Conservation (phyloP, 2,888 invertebrate species). For the Sphecodes monilicornis region DNA sequence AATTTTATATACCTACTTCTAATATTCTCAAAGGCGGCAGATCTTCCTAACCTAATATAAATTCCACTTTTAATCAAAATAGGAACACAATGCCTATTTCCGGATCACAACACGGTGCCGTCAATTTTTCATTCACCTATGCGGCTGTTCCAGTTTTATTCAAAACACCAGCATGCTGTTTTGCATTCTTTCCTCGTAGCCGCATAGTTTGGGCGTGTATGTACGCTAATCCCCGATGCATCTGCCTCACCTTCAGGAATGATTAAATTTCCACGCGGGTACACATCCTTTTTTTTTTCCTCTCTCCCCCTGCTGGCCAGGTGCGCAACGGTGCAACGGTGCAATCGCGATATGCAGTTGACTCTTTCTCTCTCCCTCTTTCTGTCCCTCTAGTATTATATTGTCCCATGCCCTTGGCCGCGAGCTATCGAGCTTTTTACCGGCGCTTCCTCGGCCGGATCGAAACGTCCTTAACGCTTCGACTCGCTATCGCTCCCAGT, state of each 20-base stretch:
- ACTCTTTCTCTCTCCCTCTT: neutral
- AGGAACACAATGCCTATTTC: neutral
- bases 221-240: slow-evolving; percentile 19
- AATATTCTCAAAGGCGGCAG: too few species aligned
- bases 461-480: slow-evolving; percentile 34
- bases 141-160: neutral
- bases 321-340: neutral
- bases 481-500: slow-evolving; percentile 13
- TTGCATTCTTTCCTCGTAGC: neutral
- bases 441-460: slow-evolving; percentile 38
- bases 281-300: neutral
- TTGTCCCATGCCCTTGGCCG: neutral
- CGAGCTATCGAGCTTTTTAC: slow-evolving; percentile 31
- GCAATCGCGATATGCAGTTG: neutral
- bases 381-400: neutral
- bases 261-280: slow-evolving; percentile 32
- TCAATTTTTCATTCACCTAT: neutral
- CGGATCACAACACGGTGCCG: neutral
- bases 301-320: neutral
- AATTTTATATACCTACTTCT: too few species aligned
- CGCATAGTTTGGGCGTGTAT: neutral
- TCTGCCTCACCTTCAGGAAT: slow-evolving; percentile 12
- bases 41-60: neutral
- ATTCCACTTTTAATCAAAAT: neutral
- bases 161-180: slow-evolving; percentile 12